Conservation (phyloP, 1,140 invertebrate species). For the Heterodera carotae region DNA sequence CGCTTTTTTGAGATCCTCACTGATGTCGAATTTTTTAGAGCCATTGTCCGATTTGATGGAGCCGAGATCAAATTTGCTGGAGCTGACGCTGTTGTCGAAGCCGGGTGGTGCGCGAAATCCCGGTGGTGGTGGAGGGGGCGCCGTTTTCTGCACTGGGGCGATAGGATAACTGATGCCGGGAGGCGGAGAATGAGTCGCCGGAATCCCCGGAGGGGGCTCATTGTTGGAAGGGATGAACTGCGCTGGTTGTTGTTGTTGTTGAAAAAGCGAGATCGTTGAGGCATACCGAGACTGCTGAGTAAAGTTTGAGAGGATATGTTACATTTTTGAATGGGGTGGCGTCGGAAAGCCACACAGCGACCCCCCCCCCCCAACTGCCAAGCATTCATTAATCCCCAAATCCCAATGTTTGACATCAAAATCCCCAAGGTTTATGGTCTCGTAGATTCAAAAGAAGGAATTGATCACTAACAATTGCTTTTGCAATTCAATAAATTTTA, state of each 20-base stretch:
- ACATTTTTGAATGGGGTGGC: no score
- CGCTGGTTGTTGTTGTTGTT: neutral
- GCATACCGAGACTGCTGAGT: neutral
- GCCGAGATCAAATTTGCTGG: neutral
- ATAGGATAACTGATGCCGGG: neutral
- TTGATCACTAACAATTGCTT: no score
- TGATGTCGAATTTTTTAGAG: neutral
- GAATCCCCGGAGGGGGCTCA: neutral
- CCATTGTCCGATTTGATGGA: neutral
- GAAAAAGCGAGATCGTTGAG: neutral
- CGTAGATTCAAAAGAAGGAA: no score
- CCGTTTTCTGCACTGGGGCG: no score
- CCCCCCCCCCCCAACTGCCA: no score
- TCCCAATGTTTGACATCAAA: no score
- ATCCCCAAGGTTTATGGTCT: no score
- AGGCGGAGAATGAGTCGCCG: neutral
- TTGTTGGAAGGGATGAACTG: neutral
- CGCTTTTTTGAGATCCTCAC: neutral
- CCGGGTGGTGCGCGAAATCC: neutral
- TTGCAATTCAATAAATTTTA: no score
- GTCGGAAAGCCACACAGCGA: no score
- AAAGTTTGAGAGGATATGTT: no score
- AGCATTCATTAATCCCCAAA: no score
- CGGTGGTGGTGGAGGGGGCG: no score
- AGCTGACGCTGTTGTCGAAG: neutral